Evolutionary conservation across 2,888 invertebrate genomes (phyloP).

Genomic region (Lasioglossum pauxillum): DNA sequence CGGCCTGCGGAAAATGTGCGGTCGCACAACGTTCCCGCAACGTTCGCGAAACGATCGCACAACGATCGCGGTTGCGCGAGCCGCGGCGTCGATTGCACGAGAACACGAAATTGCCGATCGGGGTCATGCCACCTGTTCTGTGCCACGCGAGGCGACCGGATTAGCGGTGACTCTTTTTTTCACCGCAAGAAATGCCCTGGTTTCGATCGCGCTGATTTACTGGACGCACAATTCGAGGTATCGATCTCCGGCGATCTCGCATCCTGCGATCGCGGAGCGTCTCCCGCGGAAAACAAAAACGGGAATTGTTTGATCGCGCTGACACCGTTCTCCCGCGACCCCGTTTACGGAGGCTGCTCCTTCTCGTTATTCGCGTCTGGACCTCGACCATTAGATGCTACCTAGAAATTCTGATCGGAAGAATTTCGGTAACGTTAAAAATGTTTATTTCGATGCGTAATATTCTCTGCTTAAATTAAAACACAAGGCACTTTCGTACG

Average conservation of each 20-base stretch:
- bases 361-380: not conserved
- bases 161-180: slow-evolving; percentile 23
- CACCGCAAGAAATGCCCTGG: slow-evolving; percentile 18
- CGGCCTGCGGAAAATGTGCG: slow-evolving; percentile 63
- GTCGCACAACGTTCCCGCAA: not conserved
- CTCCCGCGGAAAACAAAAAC: not conserved
- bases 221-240: not conserved
- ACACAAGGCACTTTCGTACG: not conserved
- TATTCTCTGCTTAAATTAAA: not conserved
- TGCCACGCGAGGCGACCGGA: slow-evolving; percentile 27
- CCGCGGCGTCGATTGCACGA: slow-evolving; percentile 44
- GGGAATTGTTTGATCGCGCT: not conserved
- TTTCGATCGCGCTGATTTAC: slow-evolving; percentile 11
- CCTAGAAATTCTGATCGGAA: not conserved
- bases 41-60: not conserved
- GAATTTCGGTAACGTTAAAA: not conserved
- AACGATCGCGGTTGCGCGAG: slow-evolving; percentile 48
- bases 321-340: not conserved
- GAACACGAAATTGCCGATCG: slow-evolving; percentile 57
- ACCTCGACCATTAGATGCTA: not conserved
- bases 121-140: slow-evolving; percentile 46
- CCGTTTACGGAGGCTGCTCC: not conserved
- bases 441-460: not conserved
- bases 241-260: not conserved
- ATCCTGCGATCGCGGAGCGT: not conserved